Evolutionary conservation across 2,797 vertebrate species (phyloP).

Genomic region (Fratercula arctica): DNA sequence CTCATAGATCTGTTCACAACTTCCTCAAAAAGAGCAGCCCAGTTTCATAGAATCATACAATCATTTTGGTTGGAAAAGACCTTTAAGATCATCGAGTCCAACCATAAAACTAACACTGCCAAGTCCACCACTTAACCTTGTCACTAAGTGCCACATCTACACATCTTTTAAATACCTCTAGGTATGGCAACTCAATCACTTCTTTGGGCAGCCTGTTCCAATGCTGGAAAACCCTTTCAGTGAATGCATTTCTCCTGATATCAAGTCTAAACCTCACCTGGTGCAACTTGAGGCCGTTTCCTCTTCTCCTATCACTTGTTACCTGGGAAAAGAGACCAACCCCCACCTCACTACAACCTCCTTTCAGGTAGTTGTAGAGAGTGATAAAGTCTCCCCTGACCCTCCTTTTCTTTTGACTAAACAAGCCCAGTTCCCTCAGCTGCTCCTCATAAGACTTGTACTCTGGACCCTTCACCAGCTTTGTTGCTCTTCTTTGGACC

Average conservation of each 20-base stretch:
- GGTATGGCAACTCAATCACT: neutral
- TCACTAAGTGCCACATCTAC: neutral
- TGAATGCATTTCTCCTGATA: neutral
- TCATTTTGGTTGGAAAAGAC: neutral
- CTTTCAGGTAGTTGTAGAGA: neutral
- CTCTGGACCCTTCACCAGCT: neutral
- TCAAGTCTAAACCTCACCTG: accelerated
- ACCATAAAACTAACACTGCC: neutral
- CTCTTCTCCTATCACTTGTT: neutral
- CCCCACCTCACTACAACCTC: accelerated
- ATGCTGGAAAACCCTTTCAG: neutral
- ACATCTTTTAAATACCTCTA: neutral
- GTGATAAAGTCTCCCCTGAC: accelerated
- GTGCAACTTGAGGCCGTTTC: neutral
- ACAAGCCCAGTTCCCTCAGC: accelerated
- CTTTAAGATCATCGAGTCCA: neutral
- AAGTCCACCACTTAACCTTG: neutral
- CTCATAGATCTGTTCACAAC: neutral
- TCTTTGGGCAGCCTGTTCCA: neutral
- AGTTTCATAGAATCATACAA: neutral
- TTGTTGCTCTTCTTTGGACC: neutral
- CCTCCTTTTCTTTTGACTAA: neutral
- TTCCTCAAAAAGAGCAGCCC: neutral
- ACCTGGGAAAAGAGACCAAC: neutral
- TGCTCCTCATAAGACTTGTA: neutral